Percentiles rank a stretch among this genome's conserved stretches.
phyloP scores from a whole-genome alignment of 2,888 invertebrate genomes.

The Eupithecia inturbata region DNA sequence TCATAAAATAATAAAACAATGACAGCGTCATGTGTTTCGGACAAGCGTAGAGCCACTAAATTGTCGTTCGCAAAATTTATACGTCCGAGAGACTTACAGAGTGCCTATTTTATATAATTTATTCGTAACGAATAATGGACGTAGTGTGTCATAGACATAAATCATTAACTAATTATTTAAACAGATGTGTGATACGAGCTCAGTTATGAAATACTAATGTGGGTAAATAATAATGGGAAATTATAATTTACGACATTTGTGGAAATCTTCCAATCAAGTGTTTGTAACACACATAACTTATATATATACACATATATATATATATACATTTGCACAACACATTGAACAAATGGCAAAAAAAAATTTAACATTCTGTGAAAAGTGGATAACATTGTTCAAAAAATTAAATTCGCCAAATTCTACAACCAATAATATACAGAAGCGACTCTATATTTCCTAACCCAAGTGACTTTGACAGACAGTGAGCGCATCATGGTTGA shows the following conservation, averaged over 20 bases:
- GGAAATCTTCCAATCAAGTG: not conserved
- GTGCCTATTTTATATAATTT: constrained; percentile 47
- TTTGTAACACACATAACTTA: not conserved
- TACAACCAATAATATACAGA: constrained; percentile 20
- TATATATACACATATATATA: not conserved
- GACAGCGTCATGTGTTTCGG: constrained; percentile 44
- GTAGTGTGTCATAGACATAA: constrained; percentile 41
- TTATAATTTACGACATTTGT: constrained; percentile 16
- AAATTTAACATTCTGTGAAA: not conserved
- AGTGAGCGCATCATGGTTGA: constrained; percentile 75
- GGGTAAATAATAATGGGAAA: constrained; percentile 2
- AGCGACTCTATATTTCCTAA: constrained; percentile 59
- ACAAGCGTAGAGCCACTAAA: constrained; percentile 46
- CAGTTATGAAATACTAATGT: constrained; percentile 19
- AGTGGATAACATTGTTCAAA: not conserved
- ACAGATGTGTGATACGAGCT: constrained; percentile 38
- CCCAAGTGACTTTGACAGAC: constrained; percentile 73
- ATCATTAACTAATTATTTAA: constrained; percentile 44
- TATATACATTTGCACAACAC: not conserved
- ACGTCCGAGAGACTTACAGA: constrained; percentile 45
- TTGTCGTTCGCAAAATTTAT: constrained; percentile 49
- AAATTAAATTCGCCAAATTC: not conserved
- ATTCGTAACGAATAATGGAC: constrained; percentile 41
- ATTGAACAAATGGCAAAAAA: not conserved
- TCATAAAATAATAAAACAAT: constrained; percentile 49